These are phyloP conservation scores for Tinamus major DNA, from an alignment of 2,797 vertebrate species.

Conservation along the genomic window DNA sequence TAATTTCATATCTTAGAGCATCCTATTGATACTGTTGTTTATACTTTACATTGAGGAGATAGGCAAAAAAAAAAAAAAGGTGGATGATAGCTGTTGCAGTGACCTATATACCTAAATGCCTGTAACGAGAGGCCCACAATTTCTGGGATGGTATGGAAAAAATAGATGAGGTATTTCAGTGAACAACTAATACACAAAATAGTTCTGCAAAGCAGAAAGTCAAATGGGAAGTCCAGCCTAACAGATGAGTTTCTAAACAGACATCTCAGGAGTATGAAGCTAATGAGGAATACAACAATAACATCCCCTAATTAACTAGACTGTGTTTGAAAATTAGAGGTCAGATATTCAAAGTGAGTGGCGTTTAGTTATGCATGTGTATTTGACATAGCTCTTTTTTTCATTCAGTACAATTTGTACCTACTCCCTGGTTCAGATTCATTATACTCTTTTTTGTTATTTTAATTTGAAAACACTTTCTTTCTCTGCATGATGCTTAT, in stretches of 20 bases:
- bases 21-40: background rate
- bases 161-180: background rate
- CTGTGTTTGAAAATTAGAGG: background rate
- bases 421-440: background rate
- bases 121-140: background rate
- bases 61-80: background rate
- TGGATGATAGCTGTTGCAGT: background rate
- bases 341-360: background rate
- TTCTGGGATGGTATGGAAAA: background rate
- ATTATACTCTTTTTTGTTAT: background rate
- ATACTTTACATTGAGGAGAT: background rate
- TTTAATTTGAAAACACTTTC: background rate
- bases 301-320: background rate
- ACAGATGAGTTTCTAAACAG: background rate
- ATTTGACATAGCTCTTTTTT: background rate
- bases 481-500: background rate
- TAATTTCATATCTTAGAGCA: background rate
- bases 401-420: background rate
- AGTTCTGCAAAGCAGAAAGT: background rate
- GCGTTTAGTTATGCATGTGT: background rate
- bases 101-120: background rate
- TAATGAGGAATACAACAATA: conserved; percentile 14
- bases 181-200: background rate
- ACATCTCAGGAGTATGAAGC: background rate
- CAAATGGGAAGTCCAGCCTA: background rate